Evolutionary conservation across 2,797 vertebrate genomes (phyloP).

Genomic region (Knipowitschia caucasica): DNA sequence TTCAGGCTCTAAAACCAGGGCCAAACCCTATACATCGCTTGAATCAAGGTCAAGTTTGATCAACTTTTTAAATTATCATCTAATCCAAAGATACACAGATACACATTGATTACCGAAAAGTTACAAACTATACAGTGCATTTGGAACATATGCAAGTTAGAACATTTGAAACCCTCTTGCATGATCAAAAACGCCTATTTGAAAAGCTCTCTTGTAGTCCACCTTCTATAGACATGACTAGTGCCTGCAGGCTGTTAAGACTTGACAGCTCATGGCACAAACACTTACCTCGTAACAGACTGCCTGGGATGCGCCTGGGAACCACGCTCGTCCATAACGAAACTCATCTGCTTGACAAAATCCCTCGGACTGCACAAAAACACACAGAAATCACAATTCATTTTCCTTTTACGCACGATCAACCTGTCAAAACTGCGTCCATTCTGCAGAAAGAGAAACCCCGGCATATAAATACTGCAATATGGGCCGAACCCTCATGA

Average conservation of each 20-base stretch:
- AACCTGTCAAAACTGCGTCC: constrained; percentile 7
- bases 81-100: too few relatives aligned
- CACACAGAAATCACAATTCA: constrained; percentile 55
- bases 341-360: constrained; percentile 58
- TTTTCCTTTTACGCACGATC: neutral
- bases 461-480: constrained; percentile 47
- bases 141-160: too few relatives aligned
- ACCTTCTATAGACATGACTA: too few relatives aligned
- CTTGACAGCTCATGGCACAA: neutral
- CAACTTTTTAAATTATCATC: too few relatives aligned
- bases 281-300: constrained; percentile 70
- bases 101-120: too few relatives aligned
- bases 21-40: too few relatives aligned
- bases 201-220: too few relatives aligned
- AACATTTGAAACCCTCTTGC: neutral
- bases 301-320: constrained; percentile 59
- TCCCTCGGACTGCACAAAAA: constrained; percentile 58
- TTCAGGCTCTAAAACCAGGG: too few relatives aligned
- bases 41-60: too few relatives aligned
- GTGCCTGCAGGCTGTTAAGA: neutral
- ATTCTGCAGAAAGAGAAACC: constrained; percentile 42
- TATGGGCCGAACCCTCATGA: constrained; percentile 64
- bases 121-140: too few relatives aligned
- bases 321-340: constrained; percentile 74
- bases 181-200: neutral